Percentiles rank a stretch among this genome's conserved stretches.
Evolutionary conservation across 2,113 vertebrate genomes (phyloP).

Genomic region (Ascaphus truei): DNA sequence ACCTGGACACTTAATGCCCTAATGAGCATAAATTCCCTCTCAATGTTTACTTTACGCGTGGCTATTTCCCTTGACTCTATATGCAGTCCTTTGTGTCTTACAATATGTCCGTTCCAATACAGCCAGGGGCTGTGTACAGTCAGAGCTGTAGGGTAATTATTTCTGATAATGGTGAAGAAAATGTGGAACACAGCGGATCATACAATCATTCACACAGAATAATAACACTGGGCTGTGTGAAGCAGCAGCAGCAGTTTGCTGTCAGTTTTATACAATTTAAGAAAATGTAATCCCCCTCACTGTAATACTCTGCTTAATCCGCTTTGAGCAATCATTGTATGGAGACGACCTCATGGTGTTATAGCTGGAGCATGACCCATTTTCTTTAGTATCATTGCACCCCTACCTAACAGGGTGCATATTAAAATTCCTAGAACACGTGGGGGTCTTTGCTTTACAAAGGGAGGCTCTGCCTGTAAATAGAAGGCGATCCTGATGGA

Average conservation of each 20-base stretch:
- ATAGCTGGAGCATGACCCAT: conserved; percentile 27
- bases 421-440: conserved; percentile 1
- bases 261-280: conserved; percentile 24
- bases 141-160: not conserved
- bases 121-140: too few species aligned
- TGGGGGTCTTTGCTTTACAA: not conserved
- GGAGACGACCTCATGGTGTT: not conserved
- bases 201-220: not conserved
- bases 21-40: too few species aligned
- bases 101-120: too few species aligned
- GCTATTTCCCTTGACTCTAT: too few species aligned
- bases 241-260: not conserved
- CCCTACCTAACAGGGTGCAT: not conserved
- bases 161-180: not conserved
- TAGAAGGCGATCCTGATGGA: too few species aligned
- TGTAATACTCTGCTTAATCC: conserved; percentile 30
- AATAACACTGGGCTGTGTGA: conserved; percentile 3
- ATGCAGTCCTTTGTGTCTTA: too few species aligned
- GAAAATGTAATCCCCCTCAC: conserved; percentile 33
- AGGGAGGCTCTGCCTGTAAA: not conserved
- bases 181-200: not conserved
- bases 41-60: too few species aligned
- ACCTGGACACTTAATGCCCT: too few species aligned
- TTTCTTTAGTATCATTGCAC: conserved; percentile 16
- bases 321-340: conserved; percentile 21